Evolutionary conservation across 2,797 vertebrate species (phyloP), one percentile per base, ranked within the genome.

Genomic region (Sternarchorhynchus goeldii): DNA sequence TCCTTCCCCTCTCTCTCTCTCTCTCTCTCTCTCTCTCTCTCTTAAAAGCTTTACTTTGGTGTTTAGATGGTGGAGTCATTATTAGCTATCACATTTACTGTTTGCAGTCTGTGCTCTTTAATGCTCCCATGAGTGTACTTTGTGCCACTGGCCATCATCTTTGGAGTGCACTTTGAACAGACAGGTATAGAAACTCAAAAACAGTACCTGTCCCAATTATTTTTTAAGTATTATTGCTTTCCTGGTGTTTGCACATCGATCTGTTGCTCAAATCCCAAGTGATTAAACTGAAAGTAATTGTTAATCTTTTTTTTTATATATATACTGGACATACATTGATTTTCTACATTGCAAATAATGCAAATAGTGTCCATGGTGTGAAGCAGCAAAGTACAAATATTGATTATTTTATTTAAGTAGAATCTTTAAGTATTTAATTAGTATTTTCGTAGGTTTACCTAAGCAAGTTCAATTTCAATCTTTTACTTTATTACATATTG

Each of bases 121-220:
- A 21, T n/a, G 6, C 45, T 53, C 53, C 25, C n/a, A 17, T 70
- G 68, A 56, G 68, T 55, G 68, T 53, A 70, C 68, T 70, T 70
- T 56, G 68, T 56, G 50, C 50, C 53, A 34, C 12, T n/a, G 50
- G 3, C 50, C 50, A 57, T 20, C 31, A 18, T 17, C 7, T 57
- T 34, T 56, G 29, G 14, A 57, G 50, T 56, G 53, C 68, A 56
- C 68, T 70, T 53, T 45, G 5, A 34, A 36, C 29, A 57, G 25
- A 70, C 50, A 10, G 50, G 6, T n/a, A 70, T 32, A 50, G 18
- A 21, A 56, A 34, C 41, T 56, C 39, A 70, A 55, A 55, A 56
- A 18, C 67, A 57, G 68, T 29, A 70, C 53, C 32, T 68, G 50
- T 56, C 31, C 50, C 45, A 41, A 20, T 50, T 56, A 55, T 32